phyloP scores from a whole-genome alignment of 2,113 vertebrate species.

The Grallaria varia region DNA sequence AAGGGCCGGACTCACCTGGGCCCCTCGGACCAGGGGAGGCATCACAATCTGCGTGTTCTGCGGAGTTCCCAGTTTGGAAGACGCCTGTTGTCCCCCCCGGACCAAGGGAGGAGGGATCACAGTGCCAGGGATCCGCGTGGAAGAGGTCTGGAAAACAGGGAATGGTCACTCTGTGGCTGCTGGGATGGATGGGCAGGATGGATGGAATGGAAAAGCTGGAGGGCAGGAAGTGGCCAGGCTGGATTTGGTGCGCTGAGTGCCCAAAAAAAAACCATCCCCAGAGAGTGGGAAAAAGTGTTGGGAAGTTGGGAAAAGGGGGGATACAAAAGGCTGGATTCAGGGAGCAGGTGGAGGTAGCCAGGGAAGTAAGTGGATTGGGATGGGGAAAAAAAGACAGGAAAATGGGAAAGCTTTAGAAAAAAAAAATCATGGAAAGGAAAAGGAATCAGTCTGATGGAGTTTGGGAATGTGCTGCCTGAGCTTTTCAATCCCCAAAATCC shows the following conservation, averaged over 20 bases:
- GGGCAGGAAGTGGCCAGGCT: neutral
- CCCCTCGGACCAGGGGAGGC: slow-evolving; percentile 92
- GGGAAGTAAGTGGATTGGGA: neutral
- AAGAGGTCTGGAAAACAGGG: slow-evolving; percentile 66
- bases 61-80: slow-evolving; percentile 83
- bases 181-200: neutral
- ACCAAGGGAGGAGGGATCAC: slow-evolving; percentile 95
- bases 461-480: neutral
- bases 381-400: neutral
- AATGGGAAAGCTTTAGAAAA: neutral
- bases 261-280: neutral
- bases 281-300: neutral
- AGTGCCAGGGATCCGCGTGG: slow-evolving; percentile 83
- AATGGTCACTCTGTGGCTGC: neutral
- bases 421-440: neutral
- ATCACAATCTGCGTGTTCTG: slow-evolving; percentile 89
- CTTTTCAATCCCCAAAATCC: neutral
- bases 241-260: neutral
- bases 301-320: neutral
- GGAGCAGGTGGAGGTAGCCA: neutral
- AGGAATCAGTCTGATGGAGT: neutral
- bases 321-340: neutral
- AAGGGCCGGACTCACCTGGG: slow-evolving; percentile 80
- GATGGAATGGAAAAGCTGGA: neutral
- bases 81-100: slow-evolving; percentile 88